phyloP scores from a whole-genome alignment of 2,113 vertebrate genomes.

The Crotalus helleri region DNA sequence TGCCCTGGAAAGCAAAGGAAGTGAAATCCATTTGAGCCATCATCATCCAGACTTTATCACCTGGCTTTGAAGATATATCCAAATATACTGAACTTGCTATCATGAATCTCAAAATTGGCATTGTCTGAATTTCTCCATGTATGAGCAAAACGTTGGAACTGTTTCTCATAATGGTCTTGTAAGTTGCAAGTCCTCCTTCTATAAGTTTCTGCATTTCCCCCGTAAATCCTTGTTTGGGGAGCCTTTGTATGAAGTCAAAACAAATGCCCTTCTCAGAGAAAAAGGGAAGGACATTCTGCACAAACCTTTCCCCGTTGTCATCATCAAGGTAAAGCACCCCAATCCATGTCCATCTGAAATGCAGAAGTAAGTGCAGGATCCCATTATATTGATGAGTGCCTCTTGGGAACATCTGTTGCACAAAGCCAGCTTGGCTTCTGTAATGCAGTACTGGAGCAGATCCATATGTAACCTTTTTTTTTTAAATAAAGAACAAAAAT shows the following conservation, averaged over 20 bases:
- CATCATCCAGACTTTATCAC: slow-evolving; percentile 1
- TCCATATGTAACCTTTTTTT: too few relatives aligned
- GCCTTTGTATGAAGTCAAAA: slow-evolving; percentile 7
- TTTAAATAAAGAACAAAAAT: too few relatives aligned
- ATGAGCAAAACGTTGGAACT: background rate
- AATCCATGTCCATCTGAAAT: slow-evolving; percentile 12
- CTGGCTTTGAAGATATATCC: background rate
- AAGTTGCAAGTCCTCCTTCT: too few relatives aligned
- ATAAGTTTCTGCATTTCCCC: too few relatives aligned
- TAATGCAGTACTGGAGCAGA: too few relatives aligned
- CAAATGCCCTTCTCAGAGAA: background rate
- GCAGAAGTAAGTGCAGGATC: background rate
- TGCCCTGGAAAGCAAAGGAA: background rate
- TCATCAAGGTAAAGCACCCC: background rate
- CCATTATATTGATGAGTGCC: background rate
- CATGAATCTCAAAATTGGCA: background rate
- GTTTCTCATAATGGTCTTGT: too few relatives aligned
- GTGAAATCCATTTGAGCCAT: slow-evolving; percentile 10
- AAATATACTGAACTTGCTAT: background rate
- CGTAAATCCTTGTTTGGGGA: too few relatives aligned
- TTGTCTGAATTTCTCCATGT: background rate
- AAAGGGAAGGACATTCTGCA: background rate
- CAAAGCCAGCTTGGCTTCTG: too few relatives aligned
- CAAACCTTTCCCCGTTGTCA: background rate
- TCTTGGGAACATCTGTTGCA: background rate